Evolutionary conservation across 2,797 vertebrate genomes (phyloP), one percentile per base, ranked within the genome.

Genomic region (Enteromius treurensis): DNA sequence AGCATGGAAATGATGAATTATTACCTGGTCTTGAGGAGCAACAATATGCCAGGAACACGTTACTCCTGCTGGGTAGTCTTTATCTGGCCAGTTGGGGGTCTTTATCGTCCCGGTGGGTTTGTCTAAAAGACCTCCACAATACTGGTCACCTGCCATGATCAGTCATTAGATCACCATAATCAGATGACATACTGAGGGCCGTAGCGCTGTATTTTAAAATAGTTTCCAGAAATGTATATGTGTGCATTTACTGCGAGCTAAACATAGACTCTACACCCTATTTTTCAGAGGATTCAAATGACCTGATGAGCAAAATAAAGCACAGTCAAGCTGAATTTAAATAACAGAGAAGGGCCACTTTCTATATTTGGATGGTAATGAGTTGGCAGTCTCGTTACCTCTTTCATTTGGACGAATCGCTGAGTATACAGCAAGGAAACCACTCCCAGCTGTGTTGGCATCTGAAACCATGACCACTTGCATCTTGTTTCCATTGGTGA

Each of bases 41-140:
- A 95, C 64, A 42, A 97, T 96, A 85, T 96, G 95, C 96, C 96
- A 97, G 40, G 94, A 93, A 60, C 96, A 97, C 49, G 93, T 94
- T 74, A 97, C 95, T 32, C 96, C 96, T 0, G 94, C 93, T 0
- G 96, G 96, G 60, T 97, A 97, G 88, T 97, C 96, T 37, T 94
- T 90, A 69, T 96, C 95, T 0, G 96, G 96, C 96, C 96, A 97
- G 89, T 96, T 97, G 53, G 96, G 96, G 0, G 95, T 96, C 86
- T 95, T 93, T 81, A 97, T 95, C 47, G 95, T 95, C 26, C 96
- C 96, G 0, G 91, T 89, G 0, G 95, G 92, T 91, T 94, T 95
- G 80, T 96, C 92, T 88, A 97, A 89, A n/a, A 91, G 92, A 60
- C 96, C 96, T 40, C 96, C 96, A 69, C 96, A 97, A 88, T 96